Base-by-base conservation (phyloP, 2,797 vertebrate genomes). In the Cirrhinus molitorella region DNA sequence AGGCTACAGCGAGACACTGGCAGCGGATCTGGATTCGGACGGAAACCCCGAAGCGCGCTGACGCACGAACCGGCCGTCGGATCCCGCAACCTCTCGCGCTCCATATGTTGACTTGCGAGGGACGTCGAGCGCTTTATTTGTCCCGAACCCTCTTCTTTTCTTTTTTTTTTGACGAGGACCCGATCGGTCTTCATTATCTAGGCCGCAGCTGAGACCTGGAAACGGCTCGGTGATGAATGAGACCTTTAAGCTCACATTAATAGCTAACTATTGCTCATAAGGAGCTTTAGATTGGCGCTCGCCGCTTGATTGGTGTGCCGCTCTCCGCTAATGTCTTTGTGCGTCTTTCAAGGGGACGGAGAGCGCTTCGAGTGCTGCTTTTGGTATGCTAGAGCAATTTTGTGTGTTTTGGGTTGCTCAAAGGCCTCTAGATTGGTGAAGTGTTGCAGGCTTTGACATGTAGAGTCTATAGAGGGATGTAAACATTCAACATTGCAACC, bases 171-270 rank as follows among this genome's bases (percentile, higher is more conserved):
- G 55, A 31, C 4, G 23, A 80, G 53, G 34, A 31, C 63, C 76
- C 80, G 34, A 87, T 89, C 83, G 25, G 83, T 89, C 86, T 87
- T 86, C 86, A 88, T 88, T 89, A 89, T 85, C 86, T 51, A 73
- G 80, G 84, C 82, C 45, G 31, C 73, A 55, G 83, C 68, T 59
- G 83, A 79, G 86, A 80, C 83, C 83, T 85, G 77, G 77, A 86
- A 81, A 83, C 55, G 2, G 80, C 71, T 5, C 25, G 6, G 86
- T 92, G 92, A 93, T 92, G 87, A 90, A 92, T 92, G 90, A 78
- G 89, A 88, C 89, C 88, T 92, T 90, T 90, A 92, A 87, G 87
- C 85, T 91, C 89, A 79, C 89, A 90, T 93, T 92, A 91, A 90
- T 90, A 91, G 80, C 85, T 88, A 86, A 88, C 87, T 86, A 83